Evolutionary conservation across 1,140 invertebrate species (phyloP), one percentile per base, ranked within the genome.

Genomic region (Drosophila aff.): DNA sequence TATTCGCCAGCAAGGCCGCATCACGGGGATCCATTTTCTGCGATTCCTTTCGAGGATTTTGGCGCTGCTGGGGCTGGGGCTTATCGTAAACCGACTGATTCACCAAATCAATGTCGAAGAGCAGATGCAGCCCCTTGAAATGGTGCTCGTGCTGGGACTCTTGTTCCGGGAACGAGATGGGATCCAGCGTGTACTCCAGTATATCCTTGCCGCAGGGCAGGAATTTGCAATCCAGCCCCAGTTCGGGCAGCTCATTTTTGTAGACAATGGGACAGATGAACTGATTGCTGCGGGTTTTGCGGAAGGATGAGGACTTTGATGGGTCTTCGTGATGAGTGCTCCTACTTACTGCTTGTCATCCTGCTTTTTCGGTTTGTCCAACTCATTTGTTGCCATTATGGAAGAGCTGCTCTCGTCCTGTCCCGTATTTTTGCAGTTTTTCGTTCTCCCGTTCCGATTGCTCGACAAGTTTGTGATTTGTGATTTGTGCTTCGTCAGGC

Each of bases 51-150:
- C 11, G 10, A 0, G 5, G 1, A 40, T 5, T 40, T 9, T 2
- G 16, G 10, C 15, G 36, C 9, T 4, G 38, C 44, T n/a, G n/a
- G n/a, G 47, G 13, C 23, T 15, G 18, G 13, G 18, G 18, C 18
- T 40, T 26, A 0, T 55, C 40, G 40, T 75, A 85, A 2, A 16
- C 10, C 16, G 49, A 38, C 10, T 33, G 65, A 26, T 69, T 60
- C 11, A 79, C 53, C 59, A 86, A 50, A 68, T 85, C 62, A 16
- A 86, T 11, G 5, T 81, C 55, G 10, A 81, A 75, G 1, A 81
- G 41, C 28, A 33, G 2, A 6, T 86, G 68, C 15, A 85, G 65
- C 1, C 82, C 82, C 21, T 69, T 72, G 7, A 86, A 58, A 0
- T 44, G 38, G 11, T 61, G 44, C 4, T 9, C 26, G 15, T 46